phyloP scores from a whole-genome alignment of 2,888 invertebrate species.

The Parnassius apollo region DNA sequence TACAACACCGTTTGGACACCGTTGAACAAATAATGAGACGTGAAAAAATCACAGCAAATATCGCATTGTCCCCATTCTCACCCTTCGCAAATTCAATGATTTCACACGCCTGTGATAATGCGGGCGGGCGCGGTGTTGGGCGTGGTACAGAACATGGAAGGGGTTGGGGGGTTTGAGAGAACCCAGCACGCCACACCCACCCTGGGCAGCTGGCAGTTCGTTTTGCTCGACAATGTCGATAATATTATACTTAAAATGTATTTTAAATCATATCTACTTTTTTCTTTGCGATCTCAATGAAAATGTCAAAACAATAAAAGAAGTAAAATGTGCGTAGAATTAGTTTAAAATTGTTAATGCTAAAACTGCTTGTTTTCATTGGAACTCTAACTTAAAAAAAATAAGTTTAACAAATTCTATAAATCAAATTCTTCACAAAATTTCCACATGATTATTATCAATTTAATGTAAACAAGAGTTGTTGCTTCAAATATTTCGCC shows the following conservation, averaged over 20 bases:
- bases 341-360: too few species aligned
- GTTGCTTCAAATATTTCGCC: conserved; percentile 7
- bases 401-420: too few species aligned
- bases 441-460: too few species aligned
- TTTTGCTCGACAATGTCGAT: conserved; percentile 56
- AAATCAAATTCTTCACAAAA: too few species aligned
- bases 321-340: too few species aligned
- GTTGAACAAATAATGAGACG: conserved; percentile 58
- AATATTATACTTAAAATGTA: conserved; percentile 36
- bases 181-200: conserved; percentile 54
- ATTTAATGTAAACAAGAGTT: background rate
- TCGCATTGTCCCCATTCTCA: conserved; percentile 57
- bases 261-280: conserved; percentile 26
- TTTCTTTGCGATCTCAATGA: too few species aligned
- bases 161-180: conserved; percentile 32
- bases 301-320: too few species aligned
- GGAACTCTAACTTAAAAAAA: too few species aligned
- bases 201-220: conserved; percentile 55
- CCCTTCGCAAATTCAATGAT: conserved; percentile 57
- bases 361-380: too few species aligned
- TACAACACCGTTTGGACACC: conserved; percentile 41
- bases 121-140: conserved; percentile 54
- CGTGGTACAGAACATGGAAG: conserved; percentile 50
- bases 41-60: conserved; percentile 68
- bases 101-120: conserved; percentile 70